phyloP scores from a whole-genome alignment of 2,888 invertebrate species.

The Parnassius orleans region DNA sequence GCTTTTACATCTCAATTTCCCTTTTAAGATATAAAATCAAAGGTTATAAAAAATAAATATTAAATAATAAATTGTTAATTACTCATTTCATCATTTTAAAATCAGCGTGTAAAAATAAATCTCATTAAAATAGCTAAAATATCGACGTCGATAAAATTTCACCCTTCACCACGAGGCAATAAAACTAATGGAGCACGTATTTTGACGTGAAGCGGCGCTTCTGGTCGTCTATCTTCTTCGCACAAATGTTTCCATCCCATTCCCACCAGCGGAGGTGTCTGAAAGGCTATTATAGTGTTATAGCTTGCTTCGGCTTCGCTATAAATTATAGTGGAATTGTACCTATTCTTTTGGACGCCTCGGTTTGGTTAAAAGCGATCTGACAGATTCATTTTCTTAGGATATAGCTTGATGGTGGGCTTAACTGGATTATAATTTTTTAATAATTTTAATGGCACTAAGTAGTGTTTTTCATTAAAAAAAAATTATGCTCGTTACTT shows the following conservation, averaged over 20 bases:
- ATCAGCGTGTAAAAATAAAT: too few relatives aligned
- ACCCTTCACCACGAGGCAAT: constrained; percentile 63
- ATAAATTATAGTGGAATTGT: constrained; percentile 78
- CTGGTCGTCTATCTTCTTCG: constrained; percentile 65
- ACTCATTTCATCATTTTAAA: too few relatives aligned
- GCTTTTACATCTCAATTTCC: too few relatives aligned
- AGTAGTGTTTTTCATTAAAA: not conserved
- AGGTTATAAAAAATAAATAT: too few relatives aligned
- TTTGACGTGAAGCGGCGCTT: constrained; percentile 81
- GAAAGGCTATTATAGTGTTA: constrained; percentile 74
- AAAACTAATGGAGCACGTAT: constrained; percentile 81
- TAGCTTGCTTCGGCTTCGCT: constrained; percentile 63
- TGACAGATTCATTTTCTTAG: constrained; percentile 58
- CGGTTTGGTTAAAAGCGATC: constrained; percentile 50
- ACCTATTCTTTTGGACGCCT: constrained; percentile 66
- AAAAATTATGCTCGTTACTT: too few relatives aligned
- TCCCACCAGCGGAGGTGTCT: constrained; percentile 66
- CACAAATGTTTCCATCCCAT: constrained; percentile 47
- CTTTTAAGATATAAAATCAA: too few relatives aligned
- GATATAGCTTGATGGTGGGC: constrained; percentile 26
- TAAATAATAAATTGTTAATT: too few relatives aligned
- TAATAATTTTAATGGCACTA: constrained; percentile 4
- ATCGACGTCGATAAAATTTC: constrained; percentile 52
- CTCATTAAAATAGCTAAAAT: constrained; percentile 5
- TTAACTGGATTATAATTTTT: constrained; percentile 8